Conservation (phyloP, 2,797 vertebrate genomes). For the Neolamprologus multifasciatus region DNA sequence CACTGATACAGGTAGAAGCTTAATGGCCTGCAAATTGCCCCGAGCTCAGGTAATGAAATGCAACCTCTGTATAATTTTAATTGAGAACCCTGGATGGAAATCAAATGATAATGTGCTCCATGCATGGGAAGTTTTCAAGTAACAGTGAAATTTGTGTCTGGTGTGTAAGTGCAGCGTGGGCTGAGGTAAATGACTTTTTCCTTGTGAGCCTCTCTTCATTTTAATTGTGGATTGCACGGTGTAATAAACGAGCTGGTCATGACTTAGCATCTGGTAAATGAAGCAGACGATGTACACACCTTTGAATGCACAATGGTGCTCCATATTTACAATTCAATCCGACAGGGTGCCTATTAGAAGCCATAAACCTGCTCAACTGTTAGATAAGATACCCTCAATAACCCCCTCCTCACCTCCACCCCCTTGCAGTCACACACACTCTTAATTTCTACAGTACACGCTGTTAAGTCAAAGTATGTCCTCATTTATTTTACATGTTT, state of each 20-base stretch:
- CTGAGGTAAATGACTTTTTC: constrained; percentile 57
- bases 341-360: constrained; percentile 61
- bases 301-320: constrained; percentile 63
- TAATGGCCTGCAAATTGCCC: constrained; percentile 78
- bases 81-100: constrained; percentile 78
- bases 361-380: constrained; percentile 66
- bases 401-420: background rate
- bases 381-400: constrained; percentile 60
- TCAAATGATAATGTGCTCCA: constrained; percentile 77
- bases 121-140: constrained; percentile 74
- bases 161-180: constrained; percentile 59
- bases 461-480: background rate
- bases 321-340: constrained; percentile 74
- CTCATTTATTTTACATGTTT: constrained; percentile 15
- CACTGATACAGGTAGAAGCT: constrained; percentile 74
- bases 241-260: constrained; percentile 69
- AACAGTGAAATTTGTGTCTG: constrained; percentile 66
- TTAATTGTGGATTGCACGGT: constrained; percentile 70
- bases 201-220: constrained; percentile 54
- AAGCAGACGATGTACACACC: constrained; percentile 67
- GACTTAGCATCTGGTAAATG: constrained; percentile 71
- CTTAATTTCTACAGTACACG: background rate
- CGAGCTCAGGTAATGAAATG: constrained; percentile 79
- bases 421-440: background rate
- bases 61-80: constrained; percentile 80